phyloP scores from a whole-genome alignment of 2,888 invertebrate genomes.

The Trichopoda pennipes region DNA sequence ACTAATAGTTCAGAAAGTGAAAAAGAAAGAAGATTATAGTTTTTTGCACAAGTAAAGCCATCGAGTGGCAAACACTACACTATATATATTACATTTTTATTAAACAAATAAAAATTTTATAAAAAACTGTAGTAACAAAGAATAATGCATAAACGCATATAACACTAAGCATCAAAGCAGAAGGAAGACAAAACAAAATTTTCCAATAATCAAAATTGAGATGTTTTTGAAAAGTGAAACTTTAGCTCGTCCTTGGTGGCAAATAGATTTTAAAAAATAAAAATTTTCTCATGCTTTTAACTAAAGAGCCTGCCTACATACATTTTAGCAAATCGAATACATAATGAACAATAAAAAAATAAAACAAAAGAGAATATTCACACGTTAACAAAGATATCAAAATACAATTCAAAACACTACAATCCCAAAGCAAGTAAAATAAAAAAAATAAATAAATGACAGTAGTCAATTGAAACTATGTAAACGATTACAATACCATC shows the following conservation, averaged over 20 bases:
- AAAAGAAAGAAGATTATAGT: no score
- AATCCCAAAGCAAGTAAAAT: slow-evolving; percentile 1
- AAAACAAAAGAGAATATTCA: slow-evolving; percentile 46
- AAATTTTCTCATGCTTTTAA: slow-evolving; percentile 37
- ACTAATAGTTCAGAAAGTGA: no score
- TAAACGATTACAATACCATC: slow-evolving; percentile 41
- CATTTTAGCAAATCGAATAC: slow-evolving; percentile 35
- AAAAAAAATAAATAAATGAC: slow-evolving; percentile 37
- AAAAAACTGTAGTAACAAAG: no score
- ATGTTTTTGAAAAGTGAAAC: no score
- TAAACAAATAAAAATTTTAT: no score
- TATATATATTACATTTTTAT: no score
- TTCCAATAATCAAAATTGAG: no score
- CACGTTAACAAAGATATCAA: slow-evolving; percentile 62
- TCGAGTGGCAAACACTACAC: no score
- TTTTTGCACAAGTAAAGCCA: no score
- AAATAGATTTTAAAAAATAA: background rate
- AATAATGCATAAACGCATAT: no score
- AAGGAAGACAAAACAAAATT: no score
- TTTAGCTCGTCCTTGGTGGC: slow-evolving; percentile 53
- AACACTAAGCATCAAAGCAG: no score
- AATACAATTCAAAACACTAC: slow-evolving; percentile 40
- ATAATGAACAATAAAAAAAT: background rate
- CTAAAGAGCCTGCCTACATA: background rate
- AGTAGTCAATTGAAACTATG: slow-evolving; percentile 45